Conservation (phyloP, 2,888 invertebrate species). For the Antheraea assamensis region DNA sequence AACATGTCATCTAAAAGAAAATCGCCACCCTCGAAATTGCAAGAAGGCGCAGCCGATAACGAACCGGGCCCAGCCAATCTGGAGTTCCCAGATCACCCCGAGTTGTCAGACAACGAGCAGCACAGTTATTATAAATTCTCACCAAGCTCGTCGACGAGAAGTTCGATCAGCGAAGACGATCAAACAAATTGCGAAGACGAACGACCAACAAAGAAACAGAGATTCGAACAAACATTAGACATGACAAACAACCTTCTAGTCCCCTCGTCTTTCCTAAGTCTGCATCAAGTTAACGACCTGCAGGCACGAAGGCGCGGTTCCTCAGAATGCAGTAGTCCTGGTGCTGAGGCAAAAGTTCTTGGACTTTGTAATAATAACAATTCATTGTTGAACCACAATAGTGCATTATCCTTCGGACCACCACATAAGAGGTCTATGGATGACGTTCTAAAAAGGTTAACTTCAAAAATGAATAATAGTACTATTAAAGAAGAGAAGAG, state of each 20-base stretch:
- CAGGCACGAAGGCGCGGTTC: slow-evolving; percentile 79
- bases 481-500: slow-evolving; percentile 87
- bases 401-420: slow-evolving; percentile 71
- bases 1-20: slow-evolving; percentile 99
- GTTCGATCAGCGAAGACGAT: slow-evolving; percentile 83
- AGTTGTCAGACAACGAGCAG: slow-evolving; percentile 68
- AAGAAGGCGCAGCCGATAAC: slow-evolving; percentile 85
- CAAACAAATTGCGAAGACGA: slow-evolving; percentile 82
- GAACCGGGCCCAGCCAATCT: slow-evolving; percentile 79
- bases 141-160: slow-evolving; percentile 73
- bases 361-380: slow-evolving; percentile 85
- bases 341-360: slow-evolving; percentile 85
- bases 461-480: slow-evolving; percentile 92
- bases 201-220: slow-evolving; percentile 83
- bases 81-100: slow-evolving; percentile 72
- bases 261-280: slow-evolving; percentile 77
- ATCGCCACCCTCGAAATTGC: slow-evolving; percentile 96
- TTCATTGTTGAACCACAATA: slow-evolving; percentile 84
- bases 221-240: slow-evolving; percentile 82
- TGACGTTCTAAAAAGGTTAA: slow-evolving; percentile 93
- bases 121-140: slow-evolving; percentile 75
- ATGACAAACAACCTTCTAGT: slow-evolving; percentile 84
- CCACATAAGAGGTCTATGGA: slow-evolving; percentile 93
- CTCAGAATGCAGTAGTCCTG: slow-evolving; percentile 89
- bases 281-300: slow-evolving; percentile 82